These are phyloP conservation scores for Myrmecophaga tridactyla DNA, from an alignment of 2,113 vertebrate species.

Conservation along the genomic window DNA sequence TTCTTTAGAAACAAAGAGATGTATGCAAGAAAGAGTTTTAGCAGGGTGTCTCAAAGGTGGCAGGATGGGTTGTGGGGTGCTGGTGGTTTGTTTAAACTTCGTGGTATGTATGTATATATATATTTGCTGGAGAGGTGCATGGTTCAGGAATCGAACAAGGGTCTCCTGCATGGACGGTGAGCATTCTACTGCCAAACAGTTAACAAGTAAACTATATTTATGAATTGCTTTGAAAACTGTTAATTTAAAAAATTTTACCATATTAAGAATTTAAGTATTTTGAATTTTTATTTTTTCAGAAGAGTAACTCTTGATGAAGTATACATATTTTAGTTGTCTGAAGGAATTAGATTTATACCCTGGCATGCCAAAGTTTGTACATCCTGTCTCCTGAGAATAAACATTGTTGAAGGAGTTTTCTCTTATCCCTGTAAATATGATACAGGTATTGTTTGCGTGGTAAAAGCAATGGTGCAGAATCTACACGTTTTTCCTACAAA, in stretches of 20 bases:
- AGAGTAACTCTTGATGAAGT: not conserved
- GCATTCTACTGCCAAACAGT: no score
- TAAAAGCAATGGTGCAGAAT: not conserved
- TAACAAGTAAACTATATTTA: not conserved
- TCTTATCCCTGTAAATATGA: not conserved
- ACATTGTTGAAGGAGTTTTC: not conserved
- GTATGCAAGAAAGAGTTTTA: not conserved
- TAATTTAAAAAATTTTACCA: conserved; percentile 21
- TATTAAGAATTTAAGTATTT: not conserved
- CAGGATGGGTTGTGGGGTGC: not conserved
- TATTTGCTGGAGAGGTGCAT: no score
- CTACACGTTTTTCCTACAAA: not conserved
- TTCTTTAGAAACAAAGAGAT: conserved; percentile 19
- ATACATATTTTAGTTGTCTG: not conserved
- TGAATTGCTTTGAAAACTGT: conserved; percentile 25
- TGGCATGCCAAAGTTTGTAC: not conserved
- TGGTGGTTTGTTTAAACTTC: not conserved
- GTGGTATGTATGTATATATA: no score
- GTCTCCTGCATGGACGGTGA: no score
- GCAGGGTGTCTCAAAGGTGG: not conserved
- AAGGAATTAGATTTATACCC: not conserved
- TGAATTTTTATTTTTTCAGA: conserved; percentile 35
- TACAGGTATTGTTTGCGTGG: not conserved
- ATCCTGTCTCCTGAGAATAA: conserved; percentile 20
- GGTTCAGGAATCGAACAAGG: no score